phyloP scores from a whole-genome alignment of 2,888 invertebrate genomes.

The Cephalotes varians region DNA sequence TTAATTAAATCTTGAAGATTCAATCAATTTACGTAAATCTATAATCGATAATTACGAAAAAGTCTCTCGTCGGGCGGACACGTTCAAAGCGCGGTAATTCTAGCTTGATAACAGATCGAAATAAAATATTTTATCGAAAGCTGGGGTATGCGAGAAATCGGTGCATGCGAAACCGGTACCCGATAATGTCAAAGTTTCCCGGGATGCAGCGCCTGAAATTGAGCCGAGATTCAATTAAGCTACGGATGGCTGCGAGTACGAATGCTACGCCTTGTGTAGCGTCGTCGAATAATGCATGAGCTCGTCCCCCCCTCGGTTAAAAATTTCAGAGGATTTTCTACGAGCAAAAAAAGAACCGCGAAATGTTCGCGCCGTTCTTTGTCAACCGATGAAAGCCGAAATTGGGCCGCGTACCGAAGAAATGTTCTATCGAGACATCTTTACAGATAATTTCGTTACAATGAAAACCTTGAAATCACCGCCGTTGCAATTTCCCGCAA shows the following conservation, averaged over 20 bases:
- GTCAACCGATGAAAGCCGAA: constrained; percentile 14
- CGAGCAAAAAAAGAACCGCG: not conserved
- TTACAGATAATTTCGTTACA: constrained; percentile 44
- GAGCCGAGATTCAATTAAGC: constrained; percentile 73
- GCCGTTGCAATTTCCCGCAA: constrained; percentile 47
- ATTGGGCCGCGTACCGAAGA: constrained; percentile 29
- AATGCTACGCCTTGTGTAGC: constrained; percentile 17
- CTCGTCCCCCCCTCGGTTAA: not conserved
- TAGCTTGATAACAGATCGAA: constrained; percentile 4
- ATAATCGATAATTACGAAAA: not conserved
- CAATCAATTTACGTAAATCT: not conserved
- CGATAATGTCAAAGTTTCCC: constrained; percentile 70
- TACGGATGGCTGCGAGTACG: constrained; percentile 33
- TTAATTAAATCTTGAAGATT: not conserved
- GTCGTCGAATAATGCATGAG: constrained; percentile 2
- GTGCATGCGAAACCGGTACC: constrained; percentile 26
- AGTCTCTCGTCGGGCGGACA: not conserved
- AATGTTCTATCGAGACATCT: constrained; percentile 32
- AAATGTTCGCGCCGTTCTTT: not conserved
- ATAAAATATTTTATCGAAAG: constrained; percentile 23
- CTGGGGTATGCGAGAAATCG: constrained; percentile 43
- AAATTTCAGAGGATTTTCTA: constrained; percentile 19
- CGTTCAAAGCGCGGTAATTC: constrained; percentile 8
- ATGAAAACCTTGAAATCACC: constrained; percentile 38
- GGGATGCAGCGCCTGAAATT: constrained; percentile 69